These are phyloP conservation scores for Cephalopachus bancanus DNA, from an alignment of 2,797 vertebrate species.

Conservation along the genomic window DNA sequence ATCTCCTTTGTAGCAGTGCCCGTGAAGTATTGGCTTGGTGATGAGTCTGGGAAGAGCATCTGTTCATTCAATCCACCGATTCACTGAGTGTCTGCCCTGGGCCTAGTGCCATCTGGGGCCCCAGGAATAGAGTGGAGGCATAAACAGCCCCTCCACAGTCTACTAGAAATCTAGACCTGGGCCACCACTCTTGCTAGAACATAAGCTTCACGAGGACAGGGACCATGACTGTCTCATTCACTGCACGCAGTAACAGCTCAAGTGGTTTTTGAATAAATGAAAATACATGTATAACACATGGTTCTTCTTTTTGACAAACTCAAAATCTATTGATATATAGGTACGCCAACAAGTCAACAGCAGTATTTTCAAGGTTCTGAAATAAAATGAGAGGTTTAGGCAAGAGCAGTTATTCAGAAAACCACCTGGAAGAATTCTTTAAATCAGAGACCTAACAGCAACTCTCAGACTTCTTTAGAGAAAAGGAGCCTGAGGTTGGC, in stretches of 20 bases:
- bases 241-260: neutral
- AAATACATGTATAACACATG: neutral
- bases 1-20: neutral
- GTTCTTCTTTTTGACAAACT: neutral
- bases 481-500: neutral
- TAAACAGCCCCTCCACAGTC: neutral
- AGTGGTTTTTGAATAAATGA: neutral
- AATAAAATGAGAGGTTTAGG: neutral
- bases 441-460: neutral
- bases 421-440: neutral
- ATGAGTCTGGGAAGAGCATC: neutral
- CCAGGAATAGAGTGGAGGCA: neutral
- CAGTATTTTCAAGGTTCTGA: constrained; percentile 15
- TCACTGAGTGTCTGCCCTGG: neutral
- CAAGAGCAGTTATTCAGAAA: neutral
- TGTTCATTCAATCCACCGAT: neutral
- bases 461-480: neutral
- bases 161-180: neutral
- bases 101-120: neutral
- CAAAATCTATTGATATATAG: neutral
- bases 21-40: neutral
- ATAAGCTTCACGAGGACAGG: neutral
- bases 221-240: neutral
- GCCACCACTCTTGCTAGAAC: neutral
- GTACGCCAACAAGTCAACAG: neutral